Evolutionary conservation across 2,797 vertebrate genomes (phyloP), one percentile per base, ranked within the genome.

Genomic region (Eospalax fontanierii): DNA sequence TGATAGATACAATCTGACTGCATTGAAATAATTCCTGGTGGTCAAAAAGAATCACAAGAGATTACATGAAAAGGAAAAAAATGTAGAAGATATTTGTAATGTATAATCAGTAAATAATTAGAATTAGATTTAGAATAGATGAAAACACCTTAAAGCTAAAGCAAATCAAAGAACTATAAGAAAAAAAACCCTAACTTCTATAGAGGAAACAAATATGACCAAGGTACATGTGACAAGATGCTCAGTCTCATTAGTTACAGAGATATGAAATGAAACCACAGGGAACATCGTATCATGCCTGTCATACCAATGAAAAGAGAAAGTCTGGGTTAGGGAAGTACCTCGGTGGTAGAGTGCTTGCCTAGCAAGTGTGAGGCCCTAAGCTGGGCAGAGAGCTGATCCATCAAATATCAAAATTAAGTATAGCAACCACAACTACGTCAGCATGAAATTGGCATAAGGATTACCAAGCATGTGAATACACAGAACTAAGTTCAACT

Each of bases 221-320:
- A 70, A 63, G 68, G 68, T 86, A 46, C 43, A 11, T 30, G 63
- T 71, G 79, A 79, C 66, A 70, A 91, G 71, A 68, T 30, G 35
- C 22, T 92, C 68, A 30, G 70, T 81, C 28, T 46, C 66, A n/a
- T 85, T 85, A 84, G 22, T 96, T 85, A 76, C 68, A 35, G 59
- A 91, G 92, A 73, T 15, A 22, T 54, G 93, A 94, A 94, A 73
- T 43, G 59, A 94, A 96, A 87, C 75, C 93, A 84, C 78, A 81
- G 6, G 12, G 35, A 95, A 33, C 21, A 33, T 61, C 71, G 10
- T 18, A 28, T 43, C 85, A 61, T 43, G 8, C 35, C 26, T 0
- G 1, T 11, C 26, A 87, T 59, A 26, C 33, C 21, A 26, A 22
- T 85, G 66, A 71, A 71, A 71, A 40, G 0, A 28, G 50, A 73